These are phyloP conservation scores for Galaxea fascicularis DNA, from an alignment of 92 coral and sea anemone species.

Conservation along the genomic window DNA sequence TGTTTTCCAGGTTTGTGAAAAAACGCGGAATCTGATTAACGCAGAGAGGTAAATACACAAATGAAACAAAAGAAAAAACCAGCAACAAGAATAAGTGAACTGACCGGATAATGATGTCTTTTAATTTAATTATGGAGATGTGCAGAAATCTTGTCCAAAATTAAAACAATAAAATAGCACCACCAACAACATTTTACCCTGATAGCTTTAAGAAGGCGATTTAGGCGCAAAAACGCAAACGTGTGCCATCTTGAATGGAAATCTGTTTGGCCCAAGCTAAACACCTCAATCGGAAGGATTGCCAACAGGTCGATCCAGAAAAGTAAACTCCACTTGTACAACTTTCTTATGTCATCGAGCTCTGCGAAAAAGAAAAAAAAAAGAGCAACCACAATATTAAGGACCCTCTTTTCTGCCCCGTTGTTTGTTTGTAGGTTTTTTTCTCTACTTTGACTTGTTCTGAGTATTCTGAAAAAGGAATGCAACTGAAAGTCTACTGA, in stretches of 20 bases:
- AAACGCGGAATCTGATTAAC: constrained; percentile 74
- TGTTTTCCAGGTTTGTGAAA: constrained; percentile 79
- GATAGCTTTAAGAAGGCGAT: constrained; percentile 74
- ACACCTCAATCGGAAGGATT: constrained; percentile 75
- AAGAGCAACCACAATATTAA: background rate
- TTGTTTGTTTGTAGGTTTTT: too few relatives aligned
- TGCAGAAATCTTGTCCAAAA: background rate
- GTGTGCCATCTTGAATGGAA: constrained; percentile 71
- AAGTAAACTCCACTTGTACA: constrained; percentile 64
- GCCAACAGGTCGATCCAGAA: constrained; percentile 82
- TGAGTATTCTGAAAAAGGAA: too few relatives aligned
- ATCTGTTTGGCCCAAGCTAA: constrained; percentile 15
- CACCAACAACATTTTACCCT: constrained; percentile 58
- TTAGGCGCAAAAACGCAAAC: constrained; percentile 70
- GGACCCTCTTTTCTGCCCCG: background rate
- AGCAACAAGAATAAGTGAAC: background rate
- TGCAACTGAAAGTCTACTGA: too few relatives aligned
- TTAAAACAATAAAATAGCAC: background rate
- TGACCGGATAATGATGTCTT: background rate
- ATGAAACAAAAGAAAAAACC: background rate
- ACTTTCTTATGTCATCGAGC: constrained; percentile 67
- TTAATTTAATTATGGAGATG: too few relatives aligned
- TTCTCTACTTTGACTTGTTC: too few relatives aligned
- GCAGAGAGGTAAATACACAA: background rate
- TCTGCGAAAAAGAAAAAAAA: constrained; percentile 33